These are phyloP conservation scores for Leptinotarsa rubiginosa DNA, from an alignment of 2,888 invertebrate species.

Conservation along the genomic window DNA sequence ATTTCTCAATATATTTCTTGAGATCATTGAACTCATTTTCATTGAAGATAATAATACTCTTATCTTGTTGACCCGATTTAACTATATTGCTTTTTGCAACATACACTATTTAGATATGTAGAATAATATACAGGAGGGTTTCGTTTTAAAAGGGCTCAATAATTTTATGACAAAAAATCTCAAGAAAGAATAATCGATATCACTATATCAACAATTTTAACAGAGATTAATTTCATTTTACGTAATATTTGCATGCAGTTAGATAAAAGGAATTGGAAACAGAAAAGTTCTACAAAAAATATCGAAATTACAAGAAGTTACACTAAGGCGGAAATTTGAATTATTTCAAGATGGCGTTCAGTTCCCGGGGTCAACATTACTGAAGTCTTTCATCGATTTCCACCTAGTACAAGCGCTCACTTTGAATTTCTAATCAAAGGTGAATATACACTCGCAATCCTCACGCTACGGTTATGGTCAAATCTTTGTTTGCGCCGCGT, in stretches of 20 bases:
- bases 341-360: background rate
- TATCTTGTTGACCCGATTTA: slow-evolving; percentile 30
- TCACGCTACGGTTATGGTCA: background rate
- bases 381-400: background rate
- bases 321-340: background rate
- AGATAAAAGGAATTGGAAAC: too few species aligned
- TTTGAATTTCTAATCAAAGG: background rate
- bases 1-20: slow-evolving; percentile 12
- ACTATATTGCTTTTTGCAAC: slow-evolving; percentile 14
- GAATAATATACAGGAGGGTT: too few species aligned
- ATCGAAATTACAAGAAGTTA: background rate
- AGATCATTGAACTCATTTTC: slow-evolving; percentile 33
- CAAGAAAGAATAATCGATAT: too few species aligned
- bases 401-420: background rate
- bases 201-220: too few species aligned
- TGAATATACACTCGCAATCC: background rate
- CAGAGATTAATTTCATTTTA: too few species aligned
- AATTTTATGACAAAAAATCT: too few species aligned
- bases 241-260: too few species aligned
- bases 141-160: too few species aligned
- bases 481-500: slow-evolving; percentile 11
- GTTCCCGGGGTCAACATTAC: background rate
- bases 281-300: too few species aligned
- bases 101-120: background rate
- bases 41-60: slow-evolving; percentile 24